A percentile compares a stretch with the other conserved stretches of the same genome.
These are phyloP conservation scores for Cotesia chilonis DNA, from an alignment of 1,140 invertebrate genomes.

Conservation along the genomic window DNA sequence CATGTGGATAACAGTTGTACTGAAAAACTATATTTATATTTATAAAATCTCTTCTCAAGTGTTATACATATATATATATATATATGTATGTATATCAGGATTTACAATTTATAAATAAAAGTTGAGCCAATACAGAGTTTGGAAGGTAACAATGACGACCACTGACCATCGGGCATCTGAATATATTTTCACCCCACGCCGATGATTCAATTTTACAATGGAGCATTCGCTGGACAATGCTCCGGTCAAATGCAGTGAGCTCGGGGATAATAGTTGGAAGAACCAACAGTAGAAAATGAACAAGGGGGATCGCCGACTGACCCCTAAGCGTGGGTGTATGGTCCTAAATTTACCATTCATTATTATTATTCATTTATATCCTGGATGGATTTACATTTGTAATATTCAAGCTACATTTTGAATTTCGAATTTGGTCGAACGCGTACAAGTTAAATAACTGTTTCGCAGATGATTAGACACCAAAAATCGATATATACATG, in stretches of 20 bases:
- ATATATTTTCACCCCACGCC: slow-evolving; percentile 47
- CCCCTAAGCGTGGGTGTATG: slow-evolving; percentile 51
- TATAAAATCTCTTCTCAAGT: slow-evolving; percentile 39
- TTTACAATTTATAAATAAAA: neutral
- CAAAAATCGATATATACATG: neutral
- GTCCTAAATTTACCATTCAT: neutral
- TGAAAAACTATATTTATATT: too few species aligned
- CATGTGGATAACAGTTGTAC: slow-evolving; percentile 9
- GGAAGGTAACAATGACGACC: slow-evolving; percentile 51
- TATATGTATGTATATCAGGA: slow-evolving; percentile 25
- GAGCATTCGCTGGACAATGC: slow-evolving; percentile 56
- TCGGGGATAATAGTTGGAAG: slow-evolving; percentile 31
- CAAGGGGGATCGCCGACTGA: slow-evolving; percentile 40
- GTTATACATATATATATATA: slow-evolving; percentile 29
- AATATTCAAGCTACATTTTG: neutral
- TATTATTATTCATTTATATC: neutral
- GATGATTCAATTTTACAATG: slow-evolving; percentile 64
- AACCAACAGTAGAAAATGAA: slow-evolving; percentile 23
- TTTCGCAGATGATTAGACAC: too few species aligned
- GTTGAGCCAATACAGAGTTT: neutral
- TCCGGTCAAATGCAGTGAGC: slow-evolving; percentile 56
- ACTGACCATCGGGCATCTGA: slow-evolving; percentile 57
- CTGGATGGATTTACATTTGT: neutral
- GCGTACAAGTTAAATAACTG: too few species aligned
- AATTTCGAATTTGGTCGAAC: too few species aligned